These are phyloP conservation scores for Mus minutoides DNA, from an alignment of 2,797 vertebrate genomes.

Conservation along the genomic window DNA sequence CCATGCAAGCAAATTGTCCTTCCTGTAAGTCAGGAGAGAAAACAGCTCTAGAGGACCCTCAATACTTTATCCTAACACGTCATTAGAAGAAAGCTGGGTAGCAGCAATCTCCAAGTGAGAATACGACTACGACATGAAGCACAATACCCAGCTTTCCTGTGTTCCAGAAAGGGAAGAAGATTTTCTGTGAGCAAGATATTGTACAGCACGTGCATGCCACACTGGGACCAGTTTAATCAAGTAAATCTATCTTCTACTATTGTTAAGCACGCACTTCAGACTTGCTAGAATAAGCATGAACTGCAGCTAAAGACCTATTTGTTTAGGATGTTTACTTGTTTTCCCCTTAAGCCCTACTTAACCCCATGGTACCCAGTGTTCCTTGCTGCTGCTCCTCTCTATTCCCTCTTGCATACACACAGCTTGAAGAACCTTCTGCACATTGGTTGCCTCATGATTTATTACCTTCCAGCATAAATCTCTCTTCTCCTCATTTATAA, in stretches of 20 bases:
- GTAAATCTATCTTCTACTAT: neutral
- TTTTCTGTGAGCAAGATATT: neutral
- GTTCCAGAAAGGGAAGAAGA: neutral
- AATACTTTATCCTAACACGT: neutral
- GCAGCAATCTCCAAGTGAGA: neutral
- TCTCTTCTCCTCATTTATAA: slow-evolving; percentile 29
- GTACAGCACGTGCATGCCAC: neutral
- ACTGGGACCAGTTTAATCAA: neutral
- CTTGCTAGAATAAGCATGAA: neutral
- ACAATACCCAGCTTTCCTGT: slow-evolving; percentile 11
- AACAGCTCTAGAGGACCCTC: neutral
- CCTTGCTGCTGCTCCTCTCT: neutral
- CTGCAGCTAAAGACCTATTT: neutral
- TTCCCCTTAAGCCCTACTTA: neutral
- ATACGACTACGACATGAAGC: neutral
- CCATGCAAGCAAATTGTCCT: neutral
- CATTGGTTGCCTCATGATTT: neutral
- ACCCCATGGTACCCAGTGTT: neutral
- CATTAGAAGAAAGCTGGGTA: neutral
- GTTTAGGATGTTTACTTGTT: slow-evolving; percentile 21
- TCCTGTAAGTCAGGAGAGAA: neutral
- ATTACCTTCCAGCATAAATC: slow-evolving; percentile 1
- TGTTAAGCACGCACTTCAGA: slow-evolving; percentile 51
- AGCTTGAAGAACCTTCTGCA: slow-evolving; percentile 8
- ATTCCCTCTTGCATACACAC: neutral